Evolutionary conservation across 1,140 invertebrate species (phyloP), one percentile per base, ranked within the genome.

Genomic region (Homalodisca vitripennis): DNA sequence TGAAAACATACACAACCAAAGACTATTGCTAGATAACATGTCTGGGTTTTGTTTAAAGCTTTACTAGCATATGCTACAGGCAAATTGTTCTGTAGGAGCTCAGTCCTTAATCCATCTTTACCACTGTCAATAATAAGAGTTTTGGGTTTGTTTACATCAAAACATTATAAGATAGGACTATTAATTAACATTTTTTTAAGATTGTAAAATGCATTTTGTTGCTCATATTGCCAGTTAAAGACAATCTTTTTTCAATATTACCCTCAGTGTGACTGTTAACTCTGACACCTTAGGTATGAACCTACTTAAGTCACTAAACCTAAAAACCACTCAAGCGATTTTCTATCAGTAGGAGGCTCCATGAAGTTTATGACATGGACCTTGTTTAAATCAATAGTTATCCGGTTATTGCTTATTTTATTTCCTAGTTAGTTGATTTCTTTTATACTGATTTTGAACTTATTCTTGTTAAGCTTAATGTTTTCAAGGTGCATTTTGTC

Each of bases 21-120:
- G 73, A 32, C 31, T 69, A 27, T 27, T 10, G 29, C 70, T 70
- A 70, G 67, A 17, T 41, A 41, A 17, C 34, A 17, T 41, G 6
- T 41, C 17, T 41, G 34, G 34, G 34, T 41, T 41, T 41, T 17
- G 17, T 41, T 41, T 41, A 41, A 41, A 41, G 34, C 34, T 41
- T 41, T 41, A 17, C 34, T 41, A 41, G 34, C 34, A 41, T 41
- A 41, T 6, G 34, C 34, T 41, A 41, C 34, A 41, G 34, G 34
- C 17, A 41, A 41, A 41, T 41, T 41, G 34, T 41, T 41, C 17
- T 41, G 34, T 41, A 41, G 34, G 6, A 41, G 34, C 34, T 6
- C 34, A 41, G 6, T 10, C 6, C 34, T 17, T 41, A 41, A 17
- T 10, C 34, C 34, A 41, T 41, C 17, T 41, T 41, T 6, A 41